These are phyloP conservation scores for Cyclina sinensis DNA, from an alignment of 1,140 invertebrate species.

Conservation along the genomic window DNA sequence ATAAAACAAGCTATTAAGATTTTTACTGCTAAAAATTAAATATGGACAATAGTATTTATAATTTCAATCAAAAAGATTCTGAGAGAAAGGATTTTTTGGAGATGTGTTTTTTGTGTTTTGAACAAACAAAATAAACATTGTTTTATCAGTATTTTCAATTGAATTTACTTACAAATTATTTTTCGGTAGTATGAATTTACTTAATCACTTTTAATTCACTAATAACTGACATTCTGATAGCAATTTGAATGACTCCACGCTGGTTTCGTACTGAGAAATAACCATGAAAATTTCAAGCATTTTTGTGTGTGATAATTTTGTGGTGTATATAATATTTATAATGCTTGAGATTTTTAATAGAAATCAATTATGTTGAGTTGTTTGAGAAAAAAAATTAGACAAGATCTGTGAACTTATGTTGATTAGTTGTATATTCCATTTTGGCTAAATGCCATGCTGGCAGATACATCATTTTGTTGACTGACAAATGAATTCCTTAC, in stretches of 20 bases:
- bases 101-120: neutral
- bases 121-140: neutral
- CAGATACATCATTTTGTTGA: too few species aligned
- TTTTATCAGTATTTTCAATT: too few species aligned
- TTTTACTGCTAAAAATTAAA: too few species aligned
- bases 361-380: constrained; percentile 1
- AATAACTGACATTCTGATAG: too few species aligned
- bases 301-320: constrained; percentile 31
- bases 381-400: neutral
- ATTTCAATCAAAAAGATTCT: neutral
- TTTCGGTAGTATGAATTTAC: too few species aligned
- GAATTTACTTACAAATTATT: too few species aligned
- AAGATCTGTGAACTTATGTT: neutral
- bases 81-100: neutral
- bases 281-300: constrained; percentile 7
- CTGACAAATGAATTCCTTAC: too few species aligned
- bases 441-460: too few species aligned
- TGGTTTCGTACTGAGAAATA: neutral
- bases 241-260: neutral
- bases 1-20: too few species aligned
- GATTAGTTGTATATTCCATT: too few species aligned
- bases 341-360: constrained; percentile 42
- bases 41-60: too few species aligned
- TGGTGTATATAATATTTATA: constrained; percentile 49
- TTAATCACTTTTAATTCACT: too few species aligned